phyloP scores from a whole-genome alignment of 35 echinoderm and acorn worm species.

The Apostichopus californicus region DNA sequence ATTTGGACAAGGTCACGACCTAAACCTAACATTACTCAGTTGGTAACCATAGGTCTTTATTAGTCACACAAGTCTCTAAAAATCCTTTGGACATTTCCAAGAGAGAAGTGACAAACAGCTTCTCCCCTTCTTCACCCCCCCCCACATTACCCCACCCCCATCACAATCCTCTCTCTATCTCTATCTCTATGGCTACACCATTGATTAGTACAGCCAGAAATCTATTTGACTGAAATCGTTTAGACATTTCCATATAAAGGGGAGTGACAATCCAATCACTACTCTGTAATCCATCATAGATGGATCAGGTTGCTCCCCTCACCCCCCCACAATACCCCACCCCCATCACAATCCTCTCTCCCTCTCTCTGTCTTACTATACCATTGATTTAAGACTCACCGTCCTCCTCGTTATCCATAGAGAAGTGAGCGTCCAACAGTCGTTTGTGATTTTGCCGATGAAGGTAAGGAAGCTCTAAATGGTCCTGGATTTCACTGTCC shows the following conservation, averaged over 20 bases:
- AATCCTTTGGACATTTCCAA: too few species aligned
- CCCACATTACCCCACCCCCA: background rate
- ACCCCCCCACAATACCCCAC: background rate
- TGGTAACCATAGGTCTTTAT: too few species aligned
- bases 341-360: background rate
- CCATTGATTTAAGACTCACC: conserved; percentile 46
- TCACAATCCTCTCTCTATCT: background rate
- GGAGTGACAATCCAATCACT: too few species aligned
- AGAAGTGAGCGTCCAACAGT: conserved; percentile 84
- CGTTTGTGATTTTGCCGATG: conserved; percentile 88
- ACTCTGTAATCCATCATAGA: too few species aligned
- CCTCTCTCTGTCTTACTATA: background rate
- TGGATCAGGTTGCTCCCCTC: background rate
- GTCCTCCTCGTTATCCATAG: conserved; percentile 83
- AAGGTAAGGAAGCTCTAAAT: conserved; percentile 82
- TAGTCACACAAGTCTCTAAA: too few species aligned
- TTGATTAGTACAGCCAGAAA: too few species aligned
- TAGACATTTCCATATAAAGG: too few species aligned
- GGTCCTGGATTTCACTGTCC: conserved; percentile 87
- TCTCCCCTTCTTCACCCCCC: too few species aligned
- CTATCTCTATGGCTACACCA: background rate
- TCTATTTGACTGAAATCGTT: too few species aligned
- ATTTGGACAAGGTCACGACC: too few species aligned
- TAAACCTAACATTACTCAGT: too few species aligned
- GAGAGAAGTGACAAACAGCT: too few species aligned